Conservation (phyloP, 2,113 vertebrate species). For the Monopterus albus region DNA sequence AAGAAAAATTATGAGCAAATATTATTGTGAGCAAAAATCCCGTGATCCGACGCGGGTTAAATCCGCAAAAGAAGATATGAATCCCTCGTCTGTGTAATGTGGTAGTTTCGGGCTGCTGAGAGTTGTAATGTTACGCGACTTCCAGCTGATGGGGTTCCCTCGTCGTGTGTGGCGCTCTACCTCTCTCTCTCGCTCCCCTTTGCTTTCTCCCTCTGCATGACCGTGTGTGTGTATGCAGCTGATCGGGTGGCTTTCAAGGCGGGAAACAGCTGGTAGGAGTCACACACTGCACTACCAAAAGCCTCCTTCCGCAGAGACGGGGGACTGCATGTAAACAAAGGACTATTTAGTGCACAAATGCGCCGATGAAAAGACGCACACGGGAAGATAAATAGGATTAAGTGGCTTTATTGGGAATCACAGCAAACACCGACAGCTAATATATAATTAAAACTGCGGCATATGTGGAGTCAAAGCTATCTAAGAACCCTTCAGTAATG, state of each 20-base stretch:
- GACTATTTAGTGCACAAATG: constrained; percentile 81
- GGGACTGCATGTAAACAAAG: constrained; percentile 94
- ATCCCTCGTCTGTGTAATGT: constrained; percentile 60
- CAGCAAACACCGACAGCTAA: neutral
- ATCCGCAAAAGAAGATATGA: constrained; percentile 24
- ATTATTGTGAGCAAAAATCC: constrained; percentile 24
- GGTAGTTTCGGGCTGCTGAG: constrained; percentile 72
- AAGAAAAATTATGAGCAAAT: constrained; percentile 38
- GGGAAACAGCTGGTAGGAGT: constrained; percentile 98
- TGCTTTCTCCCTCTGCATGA: constrained; percentile 80
- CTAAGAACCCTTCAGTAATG: no score
- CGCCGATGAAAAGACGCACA: neutral
- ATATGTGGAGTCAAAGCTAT: neutral
- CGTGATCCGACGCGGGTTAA: constrained; percentile 48
- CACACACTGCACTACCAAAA: constrained; percentile 86
- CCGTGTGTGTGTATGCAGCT: constrained; percentile 86
- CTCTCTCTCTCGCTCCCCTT: constrained; percentile 69
- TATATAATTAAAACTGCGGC: neutral
- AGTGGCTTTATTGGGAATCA: neutral
- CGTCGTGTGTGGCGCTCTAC: constrained; percentile 82
- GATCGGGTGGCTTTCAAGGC: constrained; percentile 95
- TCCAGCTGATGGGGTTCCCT: constrained; percentile 90
- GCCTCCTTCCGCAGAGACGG: constrained; percentile 88
- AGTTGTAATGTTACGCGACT: constrained; percentile 87
- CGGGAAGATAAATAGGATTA: no score